Percentiles rank a stretch among this genome's conserved stretches.
These are phyloP conservation scores for Sylvilagus bachmani DNA, from an alignment of 2,113 vertebrate genomes.

Conservation along the genomic window DNA sequence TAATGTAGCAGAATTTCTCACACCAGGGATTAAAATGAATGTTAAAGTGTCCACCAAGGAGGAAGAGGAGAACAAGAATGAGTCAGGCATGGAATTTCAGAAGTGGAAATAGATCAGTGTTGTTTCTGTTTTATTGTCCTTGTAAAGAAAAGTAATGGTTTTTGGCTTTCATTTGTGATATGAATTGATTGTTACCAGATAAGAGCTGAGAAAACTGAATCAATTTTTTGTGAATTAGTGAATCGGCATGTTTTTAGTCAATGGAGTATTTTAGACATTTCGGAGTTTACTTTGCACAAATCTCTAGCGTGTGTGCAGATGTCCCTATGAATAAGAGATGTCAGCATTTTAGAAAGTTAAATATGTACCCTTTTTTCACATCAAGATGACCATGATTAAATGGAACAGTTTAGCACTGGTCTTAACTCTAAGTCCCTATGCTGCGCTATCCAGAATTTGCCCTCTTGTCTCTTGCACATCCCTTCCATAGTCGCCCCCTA, in stretches of 20 bases:
- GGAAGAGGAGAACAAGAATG: slow-evolving; percentile 40
- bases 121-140: slow-evolving; percentile 64
- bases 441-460: not conserved
- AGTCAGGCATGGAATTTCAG: slow-evolving; percentile 45
- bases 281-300: not conserved
- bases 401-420: not conserved
- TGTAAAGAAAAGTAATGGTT: slow-evolving; percentile 67
- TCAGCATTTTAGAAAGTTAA: not conserved
- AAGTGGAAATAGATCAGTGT: slow-evolving; percentile 71
- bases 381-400: not conserved
- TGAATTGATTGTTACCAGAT: slow-evolving; percentile 40
- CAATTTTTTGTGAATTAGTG: slow-evolving; percentile 48
- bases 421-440: not conserved
- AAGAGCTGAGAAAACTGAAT: slow-evolving; percentile 65
- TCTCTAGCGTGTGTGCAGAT: not conserved
- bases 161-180: slow-evolving; percentile 51
- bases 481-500: not conserved
- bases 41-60: slow-evolving; percentile 29
- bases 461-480: not conserved
- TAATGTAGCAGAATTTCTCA: slow-evolving; percentile 49
- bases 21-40: slow-evolving; percentile 58
- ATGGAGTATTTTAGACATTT: not conserved
- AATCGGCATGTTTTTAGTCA: slow-evolving; percentile 29
- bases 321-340: not conserved
- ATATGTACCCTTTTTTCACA: not conserved